These are phyloP conservation scores for Choristoneura rosaceana DNA, from an alignment of 2,888 invertebrate species.

Conservation along the genomic window DNA sequence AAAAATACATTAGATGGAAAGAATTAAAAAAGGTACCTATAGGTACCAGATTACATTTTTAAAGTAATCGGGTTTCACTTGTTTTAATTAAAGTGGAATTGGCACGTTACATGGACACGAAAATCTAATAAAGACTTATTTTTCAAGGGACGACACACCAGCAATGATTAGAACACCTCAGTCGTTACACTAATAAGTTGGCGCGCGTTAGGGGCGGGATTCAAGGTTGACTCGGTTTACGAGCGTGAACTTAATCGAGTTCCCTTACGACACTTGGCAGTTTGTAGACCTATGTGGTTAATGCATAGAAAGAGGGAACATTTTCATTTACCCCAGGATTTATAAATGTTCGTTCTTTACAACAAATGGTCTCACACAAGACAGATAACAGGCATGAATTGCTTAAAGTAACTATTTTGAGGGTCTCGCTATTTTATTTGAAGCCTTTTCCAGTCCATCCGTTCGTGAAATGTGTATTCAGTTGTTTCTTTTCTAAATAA, in stretches of 20 bases:
- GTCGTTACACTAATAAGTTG: slow-evolving; percentile 25
- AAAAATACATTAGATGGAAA: too few species aligned
- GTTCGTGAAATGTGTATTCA: not conserved
- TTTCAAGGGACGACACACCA: not conserved
- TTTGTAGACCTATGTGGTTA: slow-evolving; percentile 8
- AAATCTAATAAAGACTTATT: not conserved
- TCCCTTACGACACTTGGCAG: slow-evolving; percentile 33
- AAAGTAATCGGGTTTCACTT: not conserved
- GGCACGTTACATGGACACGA: not conserved
- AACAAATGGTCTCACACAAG: not conserved
- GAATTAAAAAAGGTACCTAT: too few species aligned
- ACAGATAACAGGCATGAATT: not conserved
- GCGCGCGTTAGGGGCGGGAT: slow-evolving; percentile 16
- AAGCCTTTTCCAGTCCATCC: not conserved
- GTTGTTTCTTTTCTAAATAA: not conserved
- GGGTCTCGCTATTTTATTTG: not conserved
- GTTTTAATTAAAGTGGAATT: not conserved
- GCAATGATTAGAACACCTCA: slow-evolving; percentile 15
- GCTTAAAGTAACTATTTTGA: not conserved
- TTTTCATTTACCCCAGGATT: not conserved
- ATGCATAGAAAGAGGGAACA: slow-evolving; percentile 2
- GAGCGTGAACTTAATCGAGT: slow-evolving; percentile 42
- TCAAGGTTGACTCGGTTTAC: slow-evolving; percentile 41
- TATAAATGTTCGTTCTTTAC: not conserved
- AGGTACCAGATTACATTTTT: not conserved